Evolutionary conservation across 2,888 invertebrate genomes (phyloP), one percentile per base, ranked within the genome.

Genomic region (Drosophila macrospina): DNA sequence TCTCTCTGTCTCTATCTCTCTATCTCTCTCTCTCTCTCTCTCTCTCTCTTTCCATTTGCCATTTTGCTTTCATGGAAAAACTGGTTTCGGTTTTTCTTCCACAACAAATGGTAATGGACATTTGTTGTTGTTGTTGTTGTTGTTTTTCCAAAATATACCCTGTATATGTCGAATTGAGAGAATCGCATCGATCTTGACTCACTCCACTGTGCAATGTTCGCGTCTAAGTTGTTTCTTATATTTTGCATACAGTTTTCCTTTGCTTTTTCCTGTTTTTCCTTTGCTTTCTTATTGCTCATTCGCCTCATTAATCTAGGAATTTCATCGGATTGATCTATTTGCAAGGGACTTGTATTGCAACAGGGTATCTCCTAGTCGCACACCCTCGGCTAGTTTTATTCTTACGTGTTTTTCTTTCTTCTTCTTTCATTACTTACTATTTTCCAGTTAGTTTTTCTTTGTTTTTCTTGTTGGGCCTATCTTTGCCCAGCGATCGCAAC

Each of bases 51-150:
- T 74, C 20, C 32, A 5, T 55, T 55, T 66, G 50, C 70, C 64
- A 70, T 72, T 63, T 71, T 64, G 69, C 69, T 76, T 72, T 77
- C 59, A 60, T 67, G 74, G 66, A 73, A 83, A 83, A 88, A 87
- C 86, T 73, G 78, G 84, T 88, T 90, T 76, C 62, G 59, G 69
- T 78, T 87, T 78, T 85, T 70, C 81, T 48, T 70, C 64, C 47
- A 78, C 65, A 69, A 36, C 63, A 69, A 69, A 66, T 61, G 61
- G 36, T 70, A 76, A 64, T 61, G 65, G 61, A 36, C 59, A 60
- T 56, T 67, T 66, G 65, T 69, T 73, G 51, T 56, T 61, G 65
- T 69, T 73, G 51, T 56, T 61, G 48, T 34, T 57, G 16, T 47
- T 60, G 57, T 32, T 37, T 26, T 47, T 36, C 28, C 42, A 5